phyloP scores from a whole-genome alignment of 2,888 invertebrate species.

The Parnassius mnemosyne region DNA sequence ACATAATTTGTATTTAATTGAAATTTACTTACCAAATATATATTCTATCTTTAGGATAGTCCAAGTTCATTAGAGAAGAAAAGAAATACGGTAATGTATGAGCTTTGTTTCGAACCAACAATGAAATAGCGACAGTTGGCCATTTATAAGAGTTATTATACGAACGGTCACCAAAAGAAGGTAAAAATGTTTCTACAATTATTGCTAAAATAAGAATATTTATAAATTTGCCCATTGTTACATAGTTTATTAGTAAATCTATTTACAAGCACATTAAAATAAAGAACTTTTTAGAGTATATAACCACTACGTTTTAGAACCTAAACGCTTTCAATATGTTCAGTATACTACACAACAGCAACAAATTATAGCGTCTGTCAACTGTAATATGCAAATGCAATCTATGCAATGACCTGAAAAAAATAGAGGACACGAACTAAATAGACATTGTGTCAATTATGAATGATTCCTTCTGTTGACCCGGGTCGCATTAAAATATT shows the following conservation, averaged over 20 bases:
- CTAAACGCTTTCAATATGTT: too few species aligned
- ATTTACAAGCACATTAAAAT: not conserved
- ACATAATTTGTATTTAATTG: not conserved
- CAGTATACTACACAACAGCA: too few species aligned
- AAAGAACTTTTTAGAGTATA: not conserved
- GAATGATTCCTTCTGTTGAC: too few species aligned
- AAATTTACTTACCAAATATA: conserved; percentile 86
- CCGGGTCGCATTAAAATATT: too few species aligned
- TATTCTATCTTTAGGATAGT: conserved; percentile 94
- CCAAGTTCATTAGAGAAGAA: conserved; percentile 86
- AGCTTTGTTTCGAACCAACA: conserved; percentile 93
- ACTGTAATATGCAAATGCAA: too few species aligned
- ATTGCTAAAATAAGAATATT: conserved; percentile 22
- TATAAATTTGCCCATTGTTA: conserved; percentile 14
- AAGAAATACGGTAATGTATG: conserved; percentile 94
- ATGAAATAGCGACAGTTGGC: conserved; percentile 89
- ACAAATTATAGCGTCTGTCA: too few species aligned
- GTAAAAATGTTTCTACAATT: conserved; percentile 6
- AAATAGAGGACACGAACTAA: too few species aligned
- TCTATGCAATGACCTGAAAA: too few species aligned
- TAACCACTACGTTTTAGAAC: too few species aligned
- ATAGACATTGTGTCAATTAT: too few species aligned
- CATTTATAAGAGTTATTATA: conserved; percentile 56
- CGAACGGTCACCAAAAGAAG: conserved; percentile 22
- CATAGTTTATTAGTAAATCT: not conserved